Evolutionary conservation across 2,113 vertebrate genomes (phyloP), one percentile per base, ranked within the genome.

Genomic region (Serilophus lunatus): DNA sequence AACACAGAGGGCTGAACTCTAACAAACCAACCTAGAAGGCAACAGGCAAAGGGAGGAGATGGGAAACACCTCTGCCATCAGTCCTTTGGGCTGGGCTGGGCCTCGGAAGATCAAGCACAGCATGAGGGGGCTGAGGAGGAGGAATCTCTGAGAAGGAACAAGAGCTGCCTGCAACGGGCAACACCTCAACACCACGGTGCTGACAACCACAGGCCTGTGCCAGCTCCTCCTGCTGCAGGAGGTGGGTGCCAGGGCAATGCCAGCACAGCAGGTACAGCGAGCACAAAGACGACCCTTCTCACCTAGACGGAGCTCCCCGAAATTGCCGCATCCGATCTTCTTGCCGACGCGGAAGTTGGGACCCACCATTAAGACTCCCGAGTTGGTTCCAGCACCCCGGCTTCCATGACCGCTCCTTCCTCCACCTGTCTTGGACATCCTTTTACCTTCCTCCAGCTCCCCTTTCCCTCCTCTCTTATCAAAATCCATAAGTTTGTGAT

Each of bases 401-500:
- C 97, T 94, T 49, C 98, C 92, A 59, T 99, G 99, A 82, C 97
- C 97, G 84, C 98, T 98, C 86, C 92, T 96, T 83, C 96, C 95
- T 90, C 94, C 97, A 83, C 97, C 97, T 59, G 98, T 97, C 88
- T 98, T 99, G 78, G 99, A 98, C 99, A 99, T 99, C 95, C 98
- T 99, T 97, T 98, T 99, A 68, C 97, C 98, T 96, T 99, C 99
- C 93, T 99, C 99, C 18, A 97, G 94, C 91, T 99, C 99, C 91
- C 98, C 99, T 97, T 99, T 99, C 95, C 99, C 99, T 98, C 99
- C 99, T 99, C 98, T 99, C 98, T 99, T 99, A 97, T 99, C 99
- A 99, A 99, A 99, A 99, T 99, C 99, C 99, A 99, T 99, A 98
- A 99, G 99, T 99, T 99, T 99, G 98, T 99, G 99, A 98, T 99